Percentiles rank a stretch among this genome's conserved stretches.
Conservation (phyloP, 1,140 invertebrate genomes). For the Carposina sasakii region DNA sequence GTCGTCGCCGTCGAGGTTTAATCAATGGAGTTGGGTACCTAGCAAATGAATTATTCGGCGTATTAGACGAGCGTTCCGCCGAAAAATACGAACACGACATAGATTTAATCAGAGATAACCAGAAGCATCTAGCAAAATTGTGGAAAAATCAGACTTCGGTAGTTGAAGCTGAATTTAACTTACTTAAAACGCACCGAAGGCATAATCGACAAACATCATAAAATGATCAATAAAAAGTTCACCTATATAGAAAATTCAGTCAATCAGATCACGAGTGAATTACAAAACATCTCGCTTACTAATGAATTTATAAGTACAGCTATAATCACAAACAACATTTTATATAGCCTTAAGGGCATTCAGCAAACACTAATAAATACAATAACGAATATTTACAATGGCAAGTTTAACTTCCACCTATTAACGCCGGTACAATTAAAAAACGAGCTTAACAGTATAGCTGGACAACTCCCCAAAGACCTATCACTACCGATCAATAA, state of each 20-base stretch:
- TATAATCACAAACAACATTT: conserved; percentile 10
- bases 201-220: conserved; percentile 6
- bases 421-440: conserved; percentile 15
- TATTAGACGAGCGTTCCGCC: conserved; percentile 8
- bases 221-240: conserved; percentile 10
- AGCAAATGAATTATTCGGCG: conserved; percentile 19
- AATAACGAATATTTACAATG: conserved; percentile 18
- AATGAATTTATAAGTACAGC: conserved; percentile 13
- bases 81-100: conserved; percentile 14
- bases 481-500: conserved; percentile 13
- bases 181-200: conserved; percentile 6
- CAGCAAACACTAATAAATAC: conserved; percentile 13
- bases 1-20: conserved; percentile 17
- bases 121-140: conserved; percentile 3
- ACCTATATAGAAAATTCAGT: too few relatives aligned
- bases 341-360: conserved; percentile 10
- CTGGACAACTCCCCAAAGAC: conserved; percentile 12
- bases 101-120: conserved; percentile 5
- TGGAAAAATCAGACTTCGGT: conserved; percentile 13
- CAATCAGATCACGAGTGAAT: too few relatives aligned
- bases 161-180: conserved; percentile 11
- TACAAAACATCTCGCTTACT: conserved; percentile 8
- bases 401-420: conserved; percentile 16
- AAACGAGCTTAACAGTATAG: conserved; percentile 7
- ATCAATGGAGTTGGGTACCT: conserved; percentile 27